Conservation (phyloP, 2,797 vertebrate genomes). For the Jordanella pulchra region DNA sequence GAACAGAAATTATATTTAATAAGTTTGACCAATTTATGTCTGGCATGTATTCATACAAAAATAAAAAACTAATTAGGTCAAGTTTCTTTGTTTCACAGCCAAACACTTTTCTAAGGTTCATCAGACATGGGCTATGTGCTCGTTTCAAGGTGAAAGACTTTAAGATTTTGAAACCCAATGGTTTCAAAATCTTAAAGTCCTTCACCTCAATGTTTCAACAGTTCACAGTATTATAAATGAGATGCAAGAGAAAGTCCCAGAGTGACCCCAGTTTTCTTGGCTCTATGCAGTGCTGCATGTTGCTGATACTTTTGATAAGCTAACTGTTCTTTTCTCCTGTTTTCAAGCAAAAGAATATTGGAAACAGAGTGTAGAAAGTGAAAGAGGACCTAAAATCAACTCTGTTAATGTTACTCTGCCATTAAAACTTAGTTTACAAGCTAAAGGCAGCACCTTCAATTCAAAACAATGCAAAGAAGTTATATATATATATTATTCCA, state of each 20-base stretch:
- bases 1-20: conserved; percentile 72
- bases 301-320: not conserved
- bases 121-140: not conserved
- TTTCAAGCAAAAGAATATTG: not conserved
- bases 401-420: not conserved
- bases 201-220: not conserved
- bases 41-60: conserved; percentile 67
- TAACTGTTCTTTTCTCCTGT: not conserved
- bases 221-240: not conserved
- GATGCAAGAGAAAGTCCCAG: not conserved
- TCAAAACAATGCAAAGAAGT: not conserved
- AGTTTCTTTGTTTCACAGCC: conserved; percentile 41
- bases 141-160: not conserved
- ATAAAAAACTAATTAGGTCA: conserved; percentile 54
- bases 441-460: not conserved
- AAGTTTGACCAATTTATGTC: conserved; percentile 61
- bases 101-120: conserved; percentile 15
- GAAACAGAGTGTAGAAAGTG: not conserved
- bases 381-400: not conserved
- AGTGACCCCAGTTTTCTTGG: not conserved
- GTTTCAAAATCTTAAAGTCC: not conserved
- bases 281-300: not conserved
- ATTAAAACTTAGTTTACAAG: not conserved
- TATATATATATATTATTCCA: not conserved
- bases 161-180: not conserved